Evolutionary conservation across 2,888 invertebrate species (phyloP), one percentile per base, ranked within the genome.

Genomic region (Caenorhabditis imperialis): DNA sequence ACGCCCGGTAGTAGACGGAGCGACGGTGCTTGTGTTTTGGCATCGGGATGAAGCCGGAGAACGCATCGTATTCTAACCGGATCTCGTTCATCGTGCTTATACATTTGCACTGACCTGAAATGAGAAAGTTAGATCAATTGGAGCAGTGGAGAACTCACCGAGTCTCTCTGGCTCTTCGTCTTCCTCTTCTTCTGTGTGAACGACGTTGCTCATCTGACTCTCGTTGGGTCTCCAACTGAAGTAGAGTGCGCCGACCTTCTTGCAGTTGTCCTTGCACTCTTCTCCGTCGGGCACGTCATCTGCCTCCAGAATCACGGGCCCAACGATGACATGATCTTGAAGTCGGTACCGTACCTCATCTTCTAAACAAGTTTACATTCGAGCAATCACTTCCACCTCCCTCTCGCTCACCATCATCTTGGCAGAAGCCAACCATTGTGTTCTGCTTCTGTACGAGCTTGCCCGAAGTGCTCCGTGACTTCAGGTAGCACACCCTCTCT

Each of bases 301-400:
- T 1, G 54, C 63, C 47, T 72, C 63, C 38, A 55, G 27, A 12
- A 63, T 44, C 14, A 78, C 50, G 6, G 67, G 75, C 10, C 78
- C 78, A 33, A 61, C 72, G 25, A 78, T 69, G 6, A 67, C 69
- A 53, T 78, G 78, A 67, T 78, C 71, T 54, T 72, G 65, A 53
- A 78, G 65, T 38, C 75, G 71, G 51, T 78, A 71, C 14, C 78
- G 75, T 50, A 61, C 61, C 27, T 72, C 72, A 45, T 78, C 78
- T 54, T 77, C 75, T 78, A 73, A 54, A 72, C 42, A 47, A 58
- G 53, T 63, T 58, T 69, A 69, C 58, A 58, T 69, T 65, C 65
- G 40, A 57, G 65, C 67, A 58, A 69, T 51, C 67, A 51, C 44
- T 53, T 51, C 67, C 18, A 47, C 37, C 38, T 47, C 38, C 33